These are phyloP conservation scores for Poecilus cupreus DNA, from an alignment of 2,888 invertebrate species.

Conservation along the genomic window DNA sequence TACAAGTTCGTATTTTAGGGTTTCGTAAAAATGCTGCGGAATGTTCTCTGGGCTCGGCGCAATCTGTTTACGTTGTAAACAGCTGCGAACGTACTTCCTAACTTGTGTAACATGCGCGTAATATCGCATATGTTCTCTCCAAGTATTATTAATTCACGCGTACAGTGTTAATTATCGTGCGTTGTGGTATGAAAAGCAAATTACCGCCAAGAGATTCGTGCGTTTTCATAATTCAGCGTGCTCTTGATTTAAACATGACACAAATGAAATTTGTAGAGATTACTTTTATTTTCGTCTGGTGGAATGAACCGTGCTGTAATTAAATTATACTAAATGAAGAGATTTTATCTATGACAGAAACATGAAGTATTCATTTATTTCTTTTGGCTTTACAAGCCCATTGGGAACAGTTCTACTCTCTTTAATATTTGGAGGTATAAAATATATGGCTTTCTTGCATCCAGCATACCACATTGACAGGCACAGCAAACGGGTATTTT, in stretches of 20 bases:
- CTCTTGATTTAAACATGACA: slow-evolving; percentile 16
- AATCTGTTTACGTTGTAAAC: slow-evolving; percentile 10
- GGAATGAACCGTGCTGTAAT: background rate
- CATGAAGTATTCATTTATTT: background rate
- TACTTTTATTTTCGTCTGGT: background rate
- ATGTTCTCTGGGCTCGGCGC: slow-evolving; percentile 2
- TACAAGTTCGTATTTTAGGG: slow-evolving; percentile 7
- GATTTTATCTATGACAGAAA: background rate
- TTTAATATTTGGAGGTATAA: too few species aligned
- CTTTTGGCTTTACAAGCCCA: too few species aligned
- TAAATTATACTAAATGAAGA: background rate
- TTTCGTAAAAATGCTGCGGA: background rate
- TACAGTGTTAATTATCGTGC: slow-evolving; percentile 40
- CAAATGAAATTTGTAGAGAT: background rate
- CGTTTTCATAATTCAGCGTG: slow-evolving; percentile 5
- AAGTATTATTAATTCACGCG: slow-evolving; percentile 40
- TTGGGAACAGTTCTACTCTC: too few species aligned
- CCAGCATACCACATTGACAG: too few species aligned
- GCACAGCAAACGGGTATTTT: too few species aligned
- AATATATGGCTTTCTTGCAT: too few species aligned
- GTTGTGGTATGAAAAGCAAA: slow-evolving; percentile 38
- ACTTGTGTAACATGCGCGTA: slow-evolving; percentile 22
- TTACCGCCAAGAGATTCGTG: background rate
- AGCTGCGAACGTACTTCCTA: slow-evolving; percentile 18
- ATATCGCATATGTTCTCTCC: background rate